These are phyloP conservation scores for Zygothrica quintamaculata DNA, from an alignment of 2,888 invertebrate species.

Conservation along the genomic window DNA sequence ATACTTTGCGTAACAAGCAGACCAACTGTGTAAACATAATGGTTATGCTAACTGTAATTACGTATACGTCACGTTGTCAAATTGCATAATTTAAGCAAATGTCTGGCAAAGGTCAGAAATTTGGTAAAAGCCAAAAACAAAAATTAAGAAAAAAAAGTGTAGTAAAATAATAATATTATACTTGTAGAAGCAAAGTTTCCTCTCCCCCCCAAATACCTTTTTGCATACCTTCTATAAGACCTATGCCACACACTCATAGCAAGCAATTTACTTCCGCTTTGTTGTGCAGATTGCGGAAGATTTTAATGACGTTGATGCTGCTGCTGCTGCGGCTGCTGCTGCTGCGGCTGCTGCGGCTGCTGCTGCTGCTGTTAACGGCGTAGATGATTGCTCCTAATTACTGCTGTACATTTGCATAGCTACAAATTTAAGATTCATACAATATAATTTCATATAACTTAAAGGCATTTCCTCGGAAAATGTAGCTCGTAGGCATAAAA, in stretches of 20 bases:
- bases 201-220: background rate
- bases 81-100: constrained; percentile 55
- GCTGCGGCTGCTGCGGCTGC: constrained; percentile 17
- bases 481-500: too few species aligned
- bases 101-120: constrained; percentile 37
- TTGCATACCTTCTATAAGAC: background rate
- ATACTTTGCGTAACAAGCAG: constrained; percentile 1
- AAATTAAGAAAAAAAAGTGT: too few species aligned
- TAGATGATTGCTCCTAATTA: constrained; percentile 46
- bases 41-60: constrained; percentile 49
- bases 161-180: too few species aligned
- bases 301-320: constrained; percentile 68
- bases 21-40: constrained; percentile 10
- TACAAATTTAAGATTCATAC: constrained; percentile 16
- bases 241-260: constrained; percentile 27
- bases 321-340: constrained; percentile 14
- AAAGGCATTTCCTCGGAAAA: too few species aligned
- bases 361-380: constrained; percentile 9
- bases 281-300: constrained; percentile 71
- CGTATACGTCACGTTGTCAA: constrained; percentile 58
- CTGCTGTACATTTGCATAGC: constrained; percentile 35
- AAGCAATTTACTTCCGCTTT: constrained; percentile 71
- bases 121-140: constrained; percentile 34
- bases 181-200: background rate
- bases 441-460: too few species aligned